Evolutionary conservation across 92 coral and sea anemone genomes (phyloP).

Genomic region (Porites divaricata): DNA sequence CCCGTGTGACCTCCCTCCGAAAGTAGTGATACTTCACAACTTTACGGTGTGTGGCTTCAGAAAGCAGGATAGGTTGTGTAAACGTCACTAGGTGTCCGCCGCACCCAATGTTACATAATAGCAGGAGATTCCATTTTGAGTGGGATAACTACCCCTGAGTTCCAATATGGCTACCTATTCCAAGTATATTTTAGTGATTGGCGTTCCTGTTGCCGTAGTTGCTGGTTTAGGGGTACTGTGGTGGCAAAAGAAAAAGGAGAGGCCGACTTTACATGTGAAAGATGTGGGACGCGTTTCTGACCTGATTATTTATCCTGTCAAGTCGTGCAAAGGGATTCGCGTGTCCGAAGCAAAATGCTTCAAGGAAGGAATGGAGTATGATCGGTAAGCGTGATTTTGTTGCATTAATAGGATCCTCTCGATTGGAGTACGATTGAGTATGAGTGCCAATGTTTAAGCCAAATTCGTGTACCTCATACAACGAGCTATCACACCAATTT

Average conservation of each 20-base stretch:
- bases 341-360: slow-evolving; percentile 55
- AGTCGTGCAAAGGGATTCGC: slow-evolving; percentile 63
- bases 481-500: too few relatives aligned
- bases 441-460: too few relatives aligned
- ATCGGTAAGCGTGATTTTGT: slow-evolving; percentile 44
- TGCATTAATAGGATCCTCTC: background rate
- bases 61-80: too few relatives aligned
- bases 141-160: background rate
- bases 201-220: slow-evolving; percentile 18
- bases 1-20: too few relatives aligned
- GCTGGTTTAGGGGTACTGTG: slow-evolving; percentile 42
- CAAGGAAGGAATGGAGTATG: slow-evolving; percentile 52
- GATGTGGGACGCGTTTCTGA: slow-evolving; percentile 61
- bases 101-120: background rate
- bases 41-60: too few relatives aligned
- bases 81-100: background rate
- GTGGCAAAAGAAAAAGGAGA: slow-evolving; percentile 41
- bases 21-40: too few relatives aligned
- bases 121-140: too few relatives aligned
- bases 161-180: slow-evolving; percentile 12
- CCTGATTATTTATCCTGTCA: slow-evolving; percentile 63
- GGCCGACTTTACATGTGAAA: background rate
- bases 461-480: too few relatives aligned
- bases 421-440: too few relatives aligned
- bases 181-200: slow-evolving; percentile 17